phyloP scores from a whole-genome alignment of 1,140 invertebrate genomes.

The Drosophila sturtevanti region DNA sequence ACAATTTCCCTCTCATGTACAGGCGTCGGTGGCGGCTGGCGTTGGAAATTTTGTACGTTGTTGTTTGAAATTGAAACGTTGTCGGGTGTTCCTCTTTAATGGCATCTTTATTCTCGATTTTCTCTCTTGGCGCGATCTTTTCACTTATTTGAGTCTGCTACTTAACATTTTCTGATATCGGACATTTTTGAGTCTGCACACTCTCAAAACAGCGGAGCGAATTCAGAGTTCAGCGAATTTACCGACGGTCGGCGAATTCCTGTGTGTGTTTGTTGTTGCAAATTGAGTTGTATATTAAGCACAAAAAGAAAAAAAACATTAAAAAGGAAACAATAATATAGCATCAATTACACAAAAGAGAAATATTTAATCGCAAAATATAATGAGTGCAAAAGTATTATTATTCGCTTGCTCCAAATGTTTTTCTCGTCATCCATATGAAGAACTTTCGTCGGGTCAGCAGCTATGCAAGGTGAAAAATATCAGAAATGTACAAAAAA shows the following conservation, averaged over 20 bases:
- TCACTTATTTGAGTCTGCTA: not conserved
- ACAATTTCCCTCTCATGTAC: constrained; percentile 45
- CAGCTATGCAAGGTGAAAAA: constrained; percentile 95
- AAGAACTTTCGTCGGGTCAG: constrained; percentile 96
- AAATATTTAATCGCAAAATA: constrained; percentile 21
- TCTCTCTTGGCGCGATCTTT: constrained; percentile 51
- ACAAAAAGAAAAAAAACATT: constrained; percentile 40
- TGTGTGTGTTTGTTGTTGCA: not conserved
- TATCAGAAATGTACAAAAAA: constrained; percentile 15
- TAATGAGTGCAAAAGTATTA: constrained; percentile 84
- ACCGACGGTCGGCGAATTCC: too few species aligned
- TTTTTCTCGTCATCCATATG: constrained; percentile 96
- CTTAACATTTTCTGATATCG: too few species aligned
- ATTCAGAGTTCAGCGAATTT: too few species aligned
- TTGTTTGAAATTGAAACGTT: constrained; percentile 54
- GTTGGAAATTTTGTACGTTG: constrained; percentile 54
- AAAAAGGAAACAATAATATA: constrained; percentile 23
- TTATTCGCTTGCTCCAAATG: constrained; percentile 98
- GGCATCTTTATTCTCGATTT: constrained; percentile 51
- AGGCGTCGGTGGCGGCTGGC: constrained; percentile 22
- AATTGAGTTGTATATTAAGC: constrained; percentile 60
- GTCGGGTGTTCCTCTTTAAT: constrained; percentile 40
- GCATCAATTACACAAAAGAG: constrained; percentile 45
- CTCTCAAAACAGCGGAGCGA: too few species aligned
- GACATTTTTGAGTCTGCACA: too few species aligned